Evolutionary conservation across 2,888 invertebrate species (phyloP).

Genomic region (Parascotia fuliginaria): DNA sequence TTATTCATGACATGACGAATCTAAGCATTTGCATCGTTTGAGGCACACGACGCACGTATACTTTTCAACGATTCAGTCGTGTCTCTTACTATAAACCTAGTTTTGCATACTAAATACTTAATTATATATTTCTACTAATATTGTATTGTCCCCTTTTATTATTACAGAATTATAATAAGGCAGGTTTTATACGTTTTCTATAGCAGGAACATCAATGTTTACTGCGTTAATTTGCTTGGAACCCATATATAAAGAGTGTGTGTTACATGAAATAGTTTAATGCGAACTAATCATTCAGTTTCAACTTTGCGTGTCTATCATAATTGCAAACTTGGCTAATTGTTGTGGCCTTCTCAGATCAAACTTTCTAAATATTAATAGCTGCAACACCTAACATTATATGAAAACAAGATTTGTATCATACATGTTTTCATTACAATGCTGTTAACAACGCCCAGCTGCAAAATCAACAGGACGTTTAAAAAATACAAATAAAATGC

Average conservation of each 20-base stretch:
- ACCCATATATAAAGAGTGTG: too few species aligned
- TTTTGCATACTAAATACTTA: constrained; percentile 62
- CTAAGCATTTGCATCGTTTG: constrained; percentile 60
- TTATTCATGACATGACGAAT: constrained; percentile 63
- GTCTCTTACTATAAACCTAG: constrained; percentile 42
- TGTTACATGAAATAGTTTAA: constrained; percentile 22
- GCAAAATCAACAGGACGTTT: not conserved
- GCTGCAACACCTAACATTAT: constrained; percentile 22
- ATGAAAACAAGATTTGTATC: constrained; percentile 21
- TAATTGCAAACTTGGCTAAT: constrained; percentile 50
- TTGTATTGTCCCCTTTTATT: constrained; percentile 7
- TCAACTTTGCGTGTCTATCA: constrained; percentile 60
- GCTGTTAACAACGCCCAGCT: not conserved
- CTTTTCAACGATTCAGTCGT: constrained; percentile 1
- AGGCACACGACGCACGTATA: constrained; percentile 80
- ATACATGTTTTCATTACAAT: constrained; percentile 1
- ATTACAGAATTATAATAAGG: constrained; percentile 2
- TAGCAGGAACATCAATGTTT: not conserved
- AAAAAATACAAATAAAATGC: not conserved
- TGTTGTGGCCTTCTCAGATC: constrained; percentile 55
- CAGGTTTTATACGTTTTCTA: constrained; percentile 5
- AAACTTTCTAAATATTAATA: constrained; percentile 57
- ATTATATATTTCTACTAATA: constrained; percentile 21
- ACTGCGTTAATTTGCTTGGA: not conserved
- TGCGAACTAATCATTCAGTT: constrained; percentile 40